Evolutionary conservation across 2,113 vertebrate species (phyloP), one percentile per base, ranked within the genome.

Genomic region (Macrotis lagotis): DNA sequence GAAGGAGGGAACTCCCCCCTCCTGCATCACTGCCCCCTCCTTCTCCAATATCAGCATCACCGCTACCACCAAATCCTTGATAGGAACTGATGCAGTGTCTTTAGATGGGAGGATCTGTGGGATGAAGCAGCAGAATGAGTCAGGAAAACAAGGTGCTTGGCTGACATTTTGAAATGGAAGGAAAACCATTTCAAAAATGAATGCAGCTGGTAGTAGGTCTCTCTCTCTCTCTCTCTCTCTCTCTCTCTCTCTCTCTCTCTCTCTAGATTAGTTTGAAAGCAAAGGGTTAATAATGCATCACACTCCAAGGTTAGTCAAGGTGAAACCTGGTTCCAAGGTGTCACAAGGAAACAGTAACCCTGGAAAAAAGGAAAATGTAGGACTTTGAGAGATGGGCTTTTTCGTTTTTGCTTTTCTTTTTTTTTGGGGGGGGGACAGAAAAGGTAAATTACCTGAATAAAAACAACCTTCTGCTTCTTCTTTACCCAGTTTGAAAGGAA

Each of bases 231-330:
- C n/a, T n/a, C n/a, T n/a, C n/a, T n/a, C n/a, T n/a, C n/a, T n/a
- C n/a, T n/a, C n/a, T n/a, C n/a, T n/a, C n/a, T n/a, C n/a, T n/a
- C n/a, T n/a, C n/a, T n/a, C n/a, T n/a, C n/a, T n/a, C n/a, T n/a
- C n/a, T n/a, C n/a, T n/a, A n/a, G n/a, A 24, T 83, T 83, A 44
- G n/a, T 7, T 49, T 94, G 88, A 48, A 94, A 11, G 26, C n/a
- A 96, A 98, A 97, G 99, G 98, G 99, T 99, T 99, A 99, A 99
- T 99, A 99, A 98, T 99, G 99, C 99, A 99, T 99, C 99, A 99
- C 74, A 93, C 97, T 97, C 98, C 99, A 99, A 99, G 99, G 99
- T 99, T 99, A 99, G 98, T 98, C 98, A 99, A 99, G 99, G 99
- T 99, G 99, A 99, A 90, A 89, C 90, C 95, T 97, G 95, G 74